These are phyloP conservation scores for Heterodera filipjevi DNA, from an alignment of 2,888 invertebrate genomes.

Conservation along the genomic window DNA sequence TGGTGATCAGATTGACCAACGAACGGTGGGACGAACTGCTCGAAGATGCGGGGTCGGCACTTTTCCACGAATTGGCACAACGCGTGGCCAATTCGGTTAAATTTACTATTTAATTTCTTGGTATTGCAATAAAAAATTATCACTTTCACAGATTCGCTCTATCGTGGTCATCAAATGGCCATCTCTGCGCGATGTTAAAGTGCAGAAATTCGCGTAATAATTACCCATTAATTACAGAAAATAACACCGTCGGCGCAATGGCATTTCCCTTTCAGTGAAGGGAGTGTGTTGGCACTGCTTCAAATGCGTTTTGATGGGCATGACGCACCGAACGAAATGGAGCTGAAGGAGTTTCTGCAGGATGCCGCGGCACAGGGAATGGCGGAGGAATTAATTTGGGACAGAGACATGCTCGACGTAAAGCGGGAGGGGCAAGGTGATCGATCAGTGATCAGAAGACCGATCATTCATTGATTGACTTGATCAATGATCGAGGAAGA, in stretches of 20 bases:
- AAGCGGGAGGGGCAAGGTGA: conserved; percentile 26
- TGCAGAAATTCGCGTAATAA: conserved; percentile 36
- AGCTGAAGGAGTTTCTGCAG: conserved; percentile 38
- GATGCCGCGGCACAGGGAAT: conserved; percentile 36
- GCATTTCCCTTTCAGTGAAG: conserved; percentile 19
- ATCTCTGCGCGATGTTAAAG: conserved; percentile 28
- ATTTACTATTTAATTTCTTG: background rate
- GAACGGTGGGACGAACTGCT: conserved; percentile 23
- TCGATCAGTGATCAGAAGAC: conserved; percentile 4
- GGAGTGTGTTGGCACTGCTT: conserved; percentile 39
- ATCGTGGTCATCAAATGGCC: conserved; percentile 27
- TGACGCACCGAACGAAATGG: conserved; percentile 32
- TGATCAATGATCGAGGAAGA: too few species aligned
- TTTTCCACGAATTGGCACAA: conserved; percentile 11
- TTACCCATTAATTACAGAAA: background rate
- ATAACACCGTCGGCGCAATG: background rate
- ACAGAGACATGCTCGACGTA: conserved; percentile 33
- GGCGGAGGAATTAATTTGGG: conserved; percentile 32
- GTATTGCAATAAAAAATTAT: background rate
- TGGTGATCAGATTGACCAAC: conserved; percentile 11
- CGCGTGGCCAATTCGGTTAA: conserved; percentile 22
- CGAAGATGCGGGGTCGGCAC: conserved; percentile 19
- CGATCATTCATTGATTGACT: background rate
- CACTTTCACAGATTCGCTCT: conserved; percentile 9
- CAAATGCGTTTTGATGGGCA: conserved; percentile 40